Base-by-base conservation (phyloP, 1,140 invertebrate species). In the Lasioglossum baleicum region DNA sequence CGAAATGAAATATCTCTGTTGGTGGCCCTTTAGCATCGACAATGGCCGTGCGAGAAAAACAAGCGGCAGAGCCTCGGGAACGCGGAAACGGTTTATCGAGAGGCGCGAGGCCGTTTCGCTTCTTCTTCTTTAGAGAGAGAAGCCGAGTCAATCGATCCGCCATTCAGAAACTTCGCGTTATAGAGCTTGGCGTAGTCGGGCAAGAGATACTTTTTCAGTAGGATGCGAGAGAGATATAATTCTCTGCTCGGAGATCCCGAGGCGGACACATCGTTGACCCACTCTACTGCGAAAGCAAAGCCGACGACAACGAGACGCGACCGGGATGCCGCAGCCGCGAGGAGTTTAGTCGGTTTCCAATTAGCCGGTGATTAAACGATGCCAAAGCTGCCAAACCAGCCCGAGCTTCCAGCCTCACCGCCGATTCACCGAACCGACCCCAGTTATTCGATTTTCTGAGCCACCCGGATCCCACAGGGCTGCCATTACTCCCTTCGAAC, bases 1-100 rank as follows among this genome's bases (percentile, higher is more conserved):
- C 51, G 20, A 11, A 85, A 82, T 56, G 65, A 65, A 76, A 75
- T 70, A 81, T 76, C 65, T 81, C 51, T n/a, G 35, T 35, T 31
- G 48, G 69, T 76, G 44, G 4, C 68, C 73, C 71, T 58, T 56
- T 71, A 44, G 20, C 17, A 4, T 7, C 53, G 13, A 48, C 48
- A 65, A 78, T n/a, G 6, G 20, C 48, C 51, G 51, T 53, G 51
- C 17, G 51, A 51, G 35, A 22, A 58, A 66, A 73, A 73, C 61
- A 66, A 65, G 8, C 10, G 10, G 40, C 42, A 48, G 15, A 61
- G 31, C 35, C 7, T 31, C 35, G 35, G 5, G n/a, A 71, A 64
- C 10, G 61, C 56, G 22, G 4, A 8, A 48, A 44, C 69, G 60
- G 61, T 26, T 8, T 51, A 63, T 63, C 60, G n/a, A 11, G 8